phyloP scores from a whole-genome alignment of 2,113 vertebrate genomes.

The Pterocles gutturalis region DNA sequence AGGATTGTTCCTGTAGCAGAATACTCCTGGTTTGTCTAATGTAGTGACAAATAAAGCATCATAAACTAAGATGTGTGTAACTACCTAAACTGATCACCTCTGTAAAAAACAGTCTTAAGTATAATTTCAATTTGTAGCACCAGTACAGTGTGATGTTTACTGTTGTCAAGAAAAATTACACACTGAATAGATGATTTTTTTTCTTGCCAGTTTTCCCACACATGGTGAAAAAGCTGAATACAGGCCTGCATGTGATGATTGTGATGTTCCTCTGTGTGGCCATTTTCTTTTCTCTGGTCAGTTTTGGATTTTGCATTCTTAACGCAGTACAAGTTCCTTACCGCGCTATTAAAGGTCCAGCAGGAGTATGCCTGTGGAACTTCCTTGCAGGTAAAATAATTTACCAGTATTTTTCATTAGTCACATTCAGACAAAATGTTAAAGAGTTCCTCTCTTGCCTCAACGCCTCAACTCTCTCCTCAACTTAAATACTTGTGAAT shows the following conservation, averaged over 20 bases:
- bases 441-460: not conserved
- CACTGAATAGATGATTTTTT: not conserved
- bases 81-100: not conserved
- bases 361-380: constrained; percentile 96
- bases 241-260: constrained; percentile 88
- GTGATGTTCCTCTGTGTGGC: constrained; percentile 90
- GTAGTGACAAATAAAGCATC: not conserved
- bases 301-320: constrained; percentile 92
- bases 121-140: not conserved
- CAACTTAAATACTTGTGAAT: not conserved
- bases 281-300: constrained; percentile 88
- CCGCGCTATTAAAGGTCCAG: constrained; percentile 91
- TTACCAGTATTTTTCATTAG: not conserved
- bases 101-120: not conserved
- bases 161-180: not conserved
- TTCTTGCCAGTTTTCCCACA: constrained; percentile 90
- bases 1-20: not conserved
- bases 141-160: not conserved
- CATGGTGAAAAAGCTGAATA: constrained; percentile 87
- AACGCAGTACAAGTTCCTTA: constrained; percentile 92
- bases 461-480: not conserved
- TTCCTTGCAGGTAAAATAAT: constrained; percentile 83
- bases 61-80: not conserved
- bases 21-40: not conserved
- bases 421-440: not conserved